Percentiles rank a stretch among this genome's conserved stretches.
phyloP scores from a whole-genome alignment of 2,888 invertebrate genomes.

The Sylvicola cinctus region DNA sequence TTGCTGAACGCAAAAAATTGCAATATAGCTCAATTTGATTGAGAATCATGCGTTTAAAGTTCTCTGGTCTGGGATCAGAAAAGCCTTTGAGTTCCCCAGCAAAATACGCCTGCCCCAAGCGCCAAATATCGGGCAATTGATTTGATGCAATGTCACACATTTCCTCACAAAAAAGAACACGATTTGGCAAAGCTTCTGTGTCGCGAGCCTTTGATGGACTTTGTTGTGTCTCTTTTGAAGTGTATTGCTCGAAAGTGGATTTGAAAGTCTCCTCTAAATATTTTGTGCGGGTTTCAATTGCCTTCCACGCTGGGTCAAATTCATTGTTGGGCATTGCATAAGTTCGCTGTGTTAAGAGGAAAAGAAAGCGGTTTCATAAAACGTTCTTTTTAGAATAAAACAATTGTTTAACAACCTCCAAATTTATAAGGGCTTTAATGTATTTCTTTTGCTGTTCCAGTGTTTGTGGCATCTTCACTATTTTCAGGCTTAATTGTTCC shows the following conservation, averaged over 20 bases:
- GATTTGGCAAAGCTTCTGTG: slow-evolving; percentile 31
- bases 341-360: slow-evolving; percentile 11
- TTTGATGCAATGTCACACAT: slow-evolving; percentile 53
- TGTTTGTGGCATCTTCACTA: slow-evolving; percentile 77
- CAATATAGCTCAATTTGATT: slow-evolving; percentile 56
- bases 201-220: slow-evolving; percentile 14
- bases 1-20: slow-evolving; percentile 46
- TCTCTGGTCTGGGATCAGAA: slow-evolving; percentile 49
- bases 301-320: slow-evolving; percentile 88
- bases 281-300: slow-evolving; percentile 63
- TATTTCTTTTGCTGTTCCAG: slow-evolving; percentile 90
- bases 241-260: slow-evolving; percentile 20
- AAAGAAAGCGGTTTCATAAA: no score
- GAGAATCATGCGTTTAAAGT: slow-evolving; percentile 67
- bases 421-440: slow-evolving; percentile 56
- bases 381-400: neutral
- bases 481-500: slow-evolving; percentile 56
- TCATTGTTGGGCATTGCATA: slow-evolving; percentile 19
- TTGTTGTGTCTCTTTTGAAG: slow-evolving; percentile 17
- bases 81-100: slow-evolving; percentile 65
- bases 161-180: slow-evolving; percentile 60
- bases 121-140: slow-evolving; percentile 83
- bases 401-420: slow-evolving; percentile 31
- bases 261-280: slow-evolving; percentile 36
- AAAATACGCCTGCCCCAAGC: slow-evolving; percentile 86